Evolutionary conservation across 2,888 invertebrate species (phyloP), one percentile per base, ranked within the genome.

Genomic region (Microchrysa polita): DNA sequence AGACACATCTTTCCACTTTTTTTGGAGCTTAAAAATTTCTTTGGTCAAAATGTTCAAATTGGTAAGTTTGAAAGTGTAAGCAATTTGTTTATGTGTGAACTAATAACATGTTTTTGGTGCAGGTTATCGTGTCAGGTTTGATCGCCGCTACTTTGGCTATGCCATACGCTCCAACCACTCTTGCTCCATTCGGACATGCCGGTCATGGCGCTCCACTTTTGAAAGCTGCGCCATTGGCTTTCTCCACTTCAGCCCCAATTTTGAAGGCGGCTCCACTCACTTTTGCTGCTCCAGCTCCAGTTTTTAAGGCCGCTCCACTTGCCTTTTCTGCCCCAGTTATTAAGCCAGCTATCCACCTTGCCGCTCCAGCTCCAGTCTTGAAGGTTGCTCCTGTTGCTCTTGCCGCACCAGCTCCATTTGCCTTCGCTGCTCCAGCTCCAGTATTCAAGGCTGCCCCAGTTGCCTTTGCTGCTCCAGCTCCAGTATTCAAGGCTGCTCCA

Each of bases 21-120:
- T n/a, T 48, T 48, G 12, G 48, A n/a, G 42, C 12, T 48, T 48
- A 48, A 7, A 42, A 9, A 55, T 55, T 55, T 55, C 4, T 2
- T 14, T 42, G n/a, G 22, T 7, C 65, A 69, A 69, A 20, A 69
- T 69, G 69, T 69, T 69, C 69, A 69, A 69, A 69, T 57, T 69
- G 20, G 69, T 69, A 42, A 55, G 69, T 34, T 69, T 4, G 27
- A 34, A 5, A 65, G 48, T 48, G 16, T 22, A 44, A 16, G 1
- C 16, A 40, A 65, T 48, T 16, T 65, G 4, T 18, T 18, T 18
- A 20, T 12, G 12, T 57, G 20, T 22, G 5, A 12, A 16, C 9
- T 22, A 57, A 22, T 27, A 20, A 23, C 20, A 34, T 69, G n/a
- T n/a, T n/a, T n/a, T n/a, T n/a, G n/a, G n/a, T 69, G 9, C 42